Percentiles rank a stretch among this genome's conserved stretches.
phyloP scores from a whole-genome alignment of 2,888 invertebrate genomes.

The Chrysodeixis includens region DNA sequence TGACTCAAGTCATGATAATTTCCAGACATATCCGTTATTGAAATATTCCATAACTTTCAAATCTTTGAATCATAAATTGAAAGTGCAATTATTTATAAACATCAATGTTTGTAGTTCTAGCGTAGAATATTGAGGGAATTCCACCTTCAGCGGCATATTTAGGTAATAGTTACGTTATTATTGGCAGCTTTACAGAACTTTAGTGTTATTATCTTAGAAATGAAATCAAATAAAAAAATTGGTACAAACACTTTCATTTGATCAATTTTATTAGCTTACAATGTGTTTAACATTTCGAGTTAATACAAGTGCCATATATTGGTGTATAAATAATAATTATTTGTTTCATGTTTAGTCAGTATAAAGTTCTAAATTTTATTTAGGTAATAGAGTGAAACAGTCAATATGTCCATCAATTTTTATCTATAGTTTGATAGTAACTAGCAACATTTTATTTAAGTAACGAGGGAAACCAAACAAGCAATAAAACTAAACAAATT shows the following conservation, averaged over 20 bases:
- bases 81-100: slow-evolving; percentile 79
- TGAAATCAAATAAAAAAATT: slow-evolving; percentile 33
- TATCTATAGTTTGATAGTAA: not conserved
- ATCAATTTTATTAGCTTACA: slow-evolving; percentile 34
- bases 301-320: slow-evolving; percentile 57
- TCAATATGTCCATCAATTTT: slow-evolving; percentile 34
- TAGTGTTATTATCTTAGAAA: slow-evolving; percentile 17
- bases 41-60: slow-evolving; percentile 5
- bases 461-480: slow-evolving; percentile 9
- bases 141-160: slow-evolving; percentile 60
- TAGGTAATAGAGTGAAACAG: slow-evolving; percentile 39
- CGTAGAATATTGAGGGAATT: slow-evolving; percentile 76
- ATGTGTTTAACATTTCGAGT: slow-evolving; percentile 40
- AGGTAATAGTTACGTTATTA: slow-evolving; percentile 33
- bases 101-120: slow-evolving; percentile 45
- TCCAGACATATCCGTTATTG: not conserved
- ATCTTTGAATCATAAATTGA: slow-evolving; percentile 59
- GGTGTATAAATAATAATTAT: slow-evolving; percentile 43
- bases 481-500: slow-evolving; percentile 22
- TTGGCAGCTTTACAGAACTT: slow-evolving; percentile 53
- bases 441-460: slow-evolving; percentile 1
- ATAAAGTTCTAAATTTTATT: slow-evolving; percentile 41
- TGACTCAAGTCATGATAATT: not conserved
- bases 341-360: slow-evolving; percentile 51
- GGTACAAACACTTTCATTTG: slow-evolving; percentile 45